These are phyloP conservation scores for Leptocoma aspasia DNA, from an alignment of 2,113 vertebrate genomes.

Conservation along the genomic window DNA sequence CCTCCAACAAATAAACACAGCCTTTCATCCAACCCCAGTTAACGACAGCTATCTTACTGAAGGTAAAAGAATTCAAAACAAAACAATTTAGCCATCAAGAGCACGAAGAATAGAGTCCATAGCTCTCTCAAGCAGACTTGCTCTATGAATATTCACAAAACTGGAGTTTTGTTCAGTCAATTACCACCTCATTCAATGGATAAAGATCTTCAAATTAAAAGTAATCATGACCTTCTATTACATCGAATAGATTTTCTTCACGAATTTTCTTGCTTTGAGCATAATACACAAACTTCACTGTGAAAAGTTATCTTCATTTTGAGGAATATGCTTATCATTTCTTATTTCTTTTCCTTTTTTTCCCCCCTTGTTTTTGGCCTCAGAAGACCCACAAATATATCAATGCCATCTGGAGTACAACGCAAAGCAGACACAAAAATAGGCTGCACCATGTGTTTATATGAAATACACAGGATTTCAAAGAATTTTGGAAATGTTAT, in stretches of 20 bases:
- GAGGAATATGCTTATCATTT: neutral
- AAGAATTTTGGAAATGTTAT: neutral
- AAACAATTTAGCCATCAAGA: neutral
- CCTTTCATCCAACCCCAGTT: neutral
- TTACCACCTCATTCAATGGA: neutral
- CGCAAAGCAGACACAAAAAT: neutral
- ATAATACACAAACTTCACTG: neutral
- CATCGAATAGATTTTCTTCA: neutral
- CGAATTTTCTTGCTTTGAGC: neutral
- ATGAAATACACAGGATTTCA: neutral
- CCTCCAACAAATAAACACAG: neutral
- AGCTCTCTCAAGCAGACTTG: neutral
- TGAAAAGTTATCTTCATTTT: neutral
- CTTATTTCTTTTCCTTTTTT: neutral
- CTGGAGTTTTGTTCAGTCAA: neutral
- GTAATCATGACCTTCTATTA: neutral
- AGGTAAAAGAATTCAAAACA: neutral
- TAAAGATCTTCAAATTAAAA: neutral
- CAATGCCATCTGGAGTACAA: constrained; percentile 20
- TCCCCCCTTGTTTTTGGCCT: neutral
- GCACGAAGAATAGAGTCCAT: neutral
- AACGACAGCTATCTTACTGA: neutral
- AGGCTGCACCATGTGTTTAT: neutral
- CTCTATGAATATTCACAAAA: neutral
- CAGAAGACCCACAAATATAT: neutral